Conservation (phyloP, 2,888 invertebrate genomes). For the Auanema freiburgensis region DNA sequence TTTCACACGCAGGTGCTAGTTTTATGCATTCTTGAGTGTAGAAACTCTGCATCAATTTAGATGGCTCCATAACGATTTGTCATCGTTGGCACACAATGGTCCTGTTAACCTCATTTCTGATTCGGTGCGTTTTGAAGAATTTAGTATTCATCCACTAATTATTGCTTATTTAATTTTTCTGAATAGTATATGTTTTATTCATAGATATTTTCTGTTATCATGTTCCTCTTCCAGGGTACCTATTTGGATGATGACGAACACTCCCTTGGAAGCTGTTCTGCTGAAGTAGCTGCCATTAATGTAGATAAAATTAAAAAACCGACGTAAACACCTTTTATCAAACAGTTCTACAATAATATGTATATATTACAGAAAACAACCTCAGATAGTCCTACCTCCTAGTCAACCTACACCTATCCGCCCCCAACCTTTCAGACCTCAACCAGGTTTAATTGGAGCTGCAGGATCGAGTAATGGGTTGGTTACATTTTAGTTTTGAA, state of each 20-base stretch:
- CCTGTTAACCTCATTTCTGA: not conserved
- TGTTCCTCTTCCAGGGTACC: not conserved
- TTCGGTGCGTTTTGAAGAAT: not conserved
- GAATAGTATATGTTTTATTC: constrained; percentile 3
- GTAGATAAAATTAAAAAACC: constrained; percentile 29
- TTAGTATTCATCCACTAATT: not conserved
- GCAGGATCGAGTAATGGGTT: constrained; percentile 24
- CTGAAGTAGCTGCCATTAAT: constrained; percentile 63
- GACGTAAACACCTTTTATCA: not conserved
- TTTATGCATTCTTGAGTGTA: not conserved
- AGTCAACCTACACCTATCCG: constrained; percentile 27
- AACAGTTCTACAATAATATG: too few relatives aligned
- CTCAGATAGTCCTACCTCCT: constrained; percentile 11
- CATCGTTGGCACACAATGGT: constrained; percentile 33
- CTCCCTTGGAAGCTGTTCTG: constrained; percentile 59
- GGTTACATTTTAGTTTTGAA: not conserved
- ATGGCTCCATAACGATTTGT: constrained; percentile 58
- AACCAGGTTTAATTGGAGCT: constrained; percentile 42
- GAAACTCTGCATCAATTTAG: constrained; percentile 17
- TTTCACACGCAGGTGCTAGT: constrained; percentile 48
- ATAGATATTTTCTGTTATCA: too few relatives aligned
- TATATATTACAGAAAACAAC: not conserved
- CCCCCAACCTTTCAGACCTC: constrained; percentile 51
- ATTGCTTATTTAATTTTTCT: not conserved
- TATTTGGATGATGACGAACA: constrained; percentile 52